Base-by-base conservation (phyloP, 1,140 invertebrate genomes). In the Drosophila aff. region DNA sequence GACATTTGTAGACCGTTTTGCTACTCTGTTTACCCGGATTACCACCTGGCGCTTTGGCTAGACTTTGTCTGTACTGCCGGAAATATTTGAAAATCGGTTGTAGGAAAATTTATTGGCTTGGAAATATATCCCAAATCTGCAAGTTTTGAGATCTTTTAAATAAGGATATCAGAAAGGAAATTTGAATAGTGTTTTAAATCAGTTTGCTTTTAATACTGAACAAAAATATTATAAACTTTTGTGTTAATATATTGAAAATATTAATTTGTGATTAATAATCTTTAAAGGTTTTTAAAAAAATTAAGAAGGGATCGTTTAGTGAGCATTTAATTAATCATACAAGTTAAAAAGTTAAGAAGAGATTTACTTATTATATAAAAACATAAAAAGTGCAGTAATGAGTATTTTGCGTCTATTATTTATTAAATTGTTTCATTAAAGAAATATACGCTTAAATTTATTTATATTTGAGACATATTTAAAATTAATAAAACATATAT, bases 1-100 rank as follows among this genome's bases (percentile, higher is more conserved):
- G 72, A 64, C 71, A 61, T 28, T 73, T 73, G 69, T 40, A 73
- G 69, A 36, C 33, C 21, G 36, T 40, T 49, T 73, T 73, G 69
- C 40, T 33, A 52, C 65, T 69, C 65, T 69, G 65, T 69, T 72
- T 73, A 49, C 53, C 55, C 28, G 67, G 43, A 50, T 60, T 43
- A 60, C n/a, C 67, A 43, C 33, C 52, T 66, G 47, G 61, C 49
- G 61, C 49, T 38, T 62, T n/a, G 46, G 28, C 16, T 21, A 18
- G 57, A 10, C 43, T n/a, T 44, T 53, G 61, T 43, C 41, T 44
- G 36, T 28, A 53, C 47, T 15, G 38, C n/a, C n/a, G 11, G 64
- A 65, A 31, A 55, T 64, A 33, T 28, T 55, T 10, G 7, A 28
- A 40, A 33, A 55, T 53, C n/a, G 33, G 46, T 23, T 36, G 1